Conservation (phyloP, 2,888 invertebrate species). For the Drosophila sordidula region DNA sequence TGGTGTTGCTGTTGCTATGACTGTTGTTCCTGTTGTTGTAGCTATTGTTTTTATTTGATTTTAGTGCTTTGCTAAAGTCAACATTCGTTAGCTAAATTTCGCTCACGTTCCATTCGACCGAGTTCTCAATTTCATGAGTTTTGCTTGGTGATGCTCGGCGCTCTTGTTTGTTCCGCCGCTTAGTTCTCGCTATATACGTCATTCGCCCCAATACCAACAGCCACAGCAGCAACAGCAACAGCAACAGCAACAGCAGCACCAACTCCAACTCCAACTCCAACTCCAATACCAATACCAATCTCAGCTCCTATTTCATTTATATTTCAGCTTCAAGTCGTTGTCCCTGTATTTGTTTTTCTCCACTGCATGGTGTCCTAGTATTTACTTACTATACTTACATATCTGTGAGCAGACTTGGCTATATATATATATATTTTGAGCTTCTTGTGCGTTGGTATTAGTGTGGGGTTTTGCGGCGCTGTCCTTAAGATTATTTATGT, state of each 20-base stretch:
- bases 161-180: constrained; percentile 58
- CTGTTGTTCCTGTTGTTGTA: constrained; percentile 31
- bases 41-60: constrained; percentile 72
- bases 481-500: constrained; percentile 82
- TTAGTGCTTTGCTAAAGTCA: constrained; percentile 75
- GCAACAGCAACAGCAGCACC: neutral
- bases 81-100: constrained; percentile 77
- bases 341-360: constrained; percentile 34
- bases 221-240: neutral
- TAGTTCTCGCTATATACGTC: constrained; percentile 28
- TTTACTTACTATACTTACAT: constrained; percentile 14
- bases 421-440: constrained; percentile 13
- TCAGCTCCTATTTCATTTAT: constrained; percentile 10
- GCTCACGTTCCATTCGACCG: constrained; percentile 70
- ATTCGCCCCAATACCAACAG: neutral
- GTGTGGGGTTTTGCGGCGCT: constrained; percentile 31
- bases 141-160: constrained; percentile 18
- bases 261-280: neutral
- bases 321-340: constrained; percentile 9
- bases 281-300: constrained; percentile 1
- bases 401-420: constrained; percentile 6
- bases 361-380: constrained; percentile 30
- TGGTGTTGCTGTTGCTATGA: constrained; percentile 38
- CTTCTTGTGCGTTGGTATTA: constrained; percentile 15
- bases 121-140: constrained; percentile 71